Evolutionary conservation across 2,888 invertebrate species (phyloP), one percentile per base, ranked within the genome.

Genomic region (Harmothoe impar): DNA sequence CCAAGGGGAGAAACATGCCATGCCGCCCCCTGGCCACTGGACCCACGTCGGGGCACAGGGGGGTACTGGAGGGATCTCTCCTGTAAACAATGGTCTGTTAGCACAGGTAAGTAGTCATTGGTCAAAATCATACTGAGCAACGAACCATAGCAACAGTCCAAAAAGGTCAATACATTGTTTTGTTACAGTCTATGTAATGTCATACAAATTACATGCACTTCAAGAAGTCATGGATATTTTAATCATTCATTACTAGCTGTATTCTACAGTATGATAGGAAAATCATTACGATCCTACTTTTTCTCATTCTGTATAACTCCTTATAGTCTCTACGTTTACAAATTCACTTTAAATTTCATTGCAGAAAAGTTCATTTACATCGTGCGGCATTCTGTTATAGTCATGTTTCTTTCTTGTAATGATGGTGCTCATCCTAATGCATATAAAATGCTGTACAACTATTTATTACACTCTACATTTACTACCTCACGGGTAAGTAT

Each of bases 21-120:
- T 72, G 72, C 72, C 72, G 72, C 29, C 72, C 72, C 62, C 62
- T 72, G 62, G 62, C 62, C 62, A 3, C n/a, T 62, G 62, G 20
- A 62, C 62, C 72, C 72, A 72, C 72, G 72, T 72, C 15, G 25
- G 15, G 29, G 25, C 31, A 62, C 62, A 62, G 62, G 62, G 62
- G 72, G 62, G 25, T 25, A 25, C 15, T 23, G 72, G 15, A 25
- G 72, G 25, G 7, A 25, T 12, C 29, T 0, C 72, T 7, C 7
- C 72, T 72, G 72, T 72, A 72, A 72, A 25, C 29, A 72, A 72
- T 25, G 25, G 15, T 25, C 29, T 72, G 72, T 72, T 72, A 72
- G 72, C 29, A 20, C 29, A 72, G 17, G 25, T 29, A 29, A 29
- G n/a, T n/a, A 29, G 72, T 72, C 72, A 72, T 23, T 72, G 31